phyloP scores from a whole-genome alignment of 2,113 vertebrate genomes.

The Mirounga angustirostris region DNA sequence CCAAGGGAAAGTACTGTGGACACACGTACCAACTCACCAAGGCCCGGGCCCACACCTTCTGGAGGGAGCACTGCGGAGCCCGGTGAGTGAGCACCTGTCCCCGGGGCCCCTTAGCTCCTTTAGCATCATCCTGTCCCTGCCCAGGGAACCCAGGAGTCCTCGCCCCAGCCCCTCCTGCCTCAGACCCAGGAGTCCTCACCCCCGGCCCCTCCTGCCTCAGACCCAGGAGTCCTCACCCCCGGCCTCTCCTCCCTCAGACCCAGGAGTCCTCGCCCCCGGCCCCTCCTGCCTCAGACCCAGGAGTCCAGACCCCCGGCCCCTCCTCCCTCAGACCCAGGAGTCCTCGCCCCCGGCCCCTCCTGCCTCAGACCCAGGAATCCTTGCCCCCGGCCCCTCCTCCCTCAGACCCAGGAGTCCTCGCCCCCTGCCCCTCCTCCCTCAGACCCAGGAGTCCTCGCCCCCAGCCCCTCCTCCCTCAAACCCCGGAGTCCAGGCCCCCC shows the following conservation, averaged over 20 bases:
- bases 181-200: neutral
- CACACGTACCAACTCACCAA: constrained; percentile 88
- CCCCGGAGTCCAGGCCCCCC: too few relatives aligned
- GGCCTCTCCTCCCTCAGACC: neutral
- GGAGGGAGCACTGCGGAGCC: constrained; percentile 88
- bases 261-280: accelerated
- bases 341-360: too few relatives aligned
- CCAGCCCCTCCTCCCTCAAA: too few relatives aligned
- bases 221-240: neutral
- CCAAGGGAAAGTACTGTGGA: constrained; percentile 88
- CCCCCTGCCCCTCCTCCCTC: too few relatives aligned
- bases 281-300: neutral
- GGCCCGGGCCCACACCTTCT: constrained; percentile 89
- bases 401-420: too few relatives aligned
- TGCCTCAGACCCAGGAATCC: too few relatives aligned
- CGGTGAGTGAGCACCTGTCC: constrained; percentile 82
- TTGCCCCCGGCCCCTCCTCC: too few relatives aligned
- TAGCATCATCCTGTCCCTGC: neutral
- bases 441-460: too few relatives aligned
- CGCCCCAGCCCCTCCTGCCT: neutral
- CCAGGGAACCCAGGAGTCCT: neutral
- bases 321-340: too few relatives aligned
- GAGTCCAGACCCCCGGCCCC: neutral
- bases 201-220: neutral
- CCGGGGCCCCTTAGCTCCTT: accelerated